Percentiles rank a stretch among this genome's conserved stretches.
Evolutionary conservation across 2,113 vertebrate species (phyloP).

Genomic region (Petrocephalus microphthalmus): DNA sequence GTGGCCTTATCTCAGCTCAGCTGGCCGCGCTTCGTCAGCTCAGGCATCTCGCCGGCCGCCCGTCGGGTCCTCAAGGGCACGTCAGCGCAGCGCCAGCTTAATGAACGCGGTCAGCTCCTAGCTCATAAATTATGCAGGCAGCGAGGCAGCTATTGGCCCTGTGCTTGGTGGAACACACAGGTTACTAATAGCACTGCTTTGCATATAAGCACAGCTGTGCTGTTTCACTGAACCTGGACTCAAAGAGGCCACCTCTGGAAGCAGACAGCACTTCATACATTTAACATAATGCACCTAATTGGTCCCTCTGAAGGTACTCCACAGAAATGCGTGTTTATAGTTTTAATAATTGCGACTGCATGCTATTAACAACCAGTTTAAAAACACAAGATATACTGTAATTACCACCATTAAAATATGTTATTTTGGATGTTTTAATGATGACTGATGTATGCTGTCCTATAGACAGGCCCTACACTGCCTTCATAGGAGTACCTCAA

Average conservation of each 20-base stretch:
- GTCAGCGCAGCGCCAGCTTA: neutral
- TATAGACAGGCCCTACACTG: neutral
- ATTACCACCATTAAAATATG: neutral
- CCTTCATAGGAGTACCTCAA: neutral
- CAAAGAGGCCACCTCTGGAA: neutral
- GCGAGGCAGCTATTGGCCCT: neutral
- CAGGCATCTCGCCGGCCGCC: neutral
- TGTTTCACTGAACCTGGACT: neutral
- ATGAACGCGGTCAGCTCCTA: neutral
- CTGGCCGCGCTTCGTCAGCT: neutral
- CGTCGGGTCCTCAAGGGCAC: neutral
- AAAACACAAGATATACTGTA: neutral
- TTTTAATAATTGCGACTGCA: neutral
- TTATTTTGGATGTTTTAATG: neutral
- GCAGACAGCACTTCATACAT: neutral
- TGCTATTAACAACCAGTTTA: neutral
- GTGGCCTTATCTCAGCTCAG: too few species aligned
- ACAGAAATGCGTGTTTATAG: neutral
- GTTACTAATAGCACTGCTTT: neutral
- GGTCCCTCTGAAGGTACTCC: neutral
- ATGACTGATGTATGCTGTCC: neutral
- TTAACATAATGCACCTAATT: neutral
- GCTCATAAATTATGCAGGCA: neutral
- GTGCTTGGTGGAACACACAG: neutral
- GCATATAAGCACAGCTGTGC: neutral